Conservation (phyloP, 2,888 invertebrate genomes). For the Netelia melanura region DNA sequence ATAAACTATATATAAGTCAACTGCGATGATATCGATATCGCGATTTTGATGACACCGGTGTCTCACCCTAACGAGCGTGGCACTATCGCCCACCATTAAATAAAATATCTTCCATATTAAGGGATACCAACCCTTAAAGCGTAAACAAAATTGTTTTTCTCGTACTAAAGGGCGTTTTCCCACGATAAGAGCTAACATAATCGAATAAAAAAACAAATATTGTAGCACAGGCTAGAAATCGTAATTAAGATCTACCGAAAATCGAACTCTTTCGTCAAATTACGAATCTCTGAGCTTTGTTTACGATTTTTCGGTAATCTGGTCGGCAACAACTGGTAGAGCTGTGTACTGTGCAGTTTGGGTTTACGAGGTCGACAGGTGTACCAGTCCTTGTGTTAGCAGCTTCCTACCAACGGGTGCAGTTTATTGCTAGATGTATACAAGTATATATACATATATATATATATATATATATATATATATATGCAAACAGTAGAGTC, state of each 20-base stretch:
- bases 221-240: no score
- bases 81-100: conserved; percentile 32
- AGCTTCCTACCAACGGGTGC: background rate
- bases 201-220: no score
- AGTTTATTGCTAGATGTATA: background rate
- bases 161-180: no score
- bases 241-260: no score
- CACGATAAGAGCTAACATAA: no score
- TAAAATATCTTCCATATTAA: no score
- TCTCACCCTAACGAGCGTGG: background rate
- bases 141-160: no score
- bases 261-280: no score
- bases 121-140: no score
- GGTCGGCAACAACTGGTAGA: conserved; percentile 21
- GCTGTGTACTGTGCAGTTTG: conserved; percentile 17
- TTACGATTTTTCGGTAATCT: conserved; percentile 64
- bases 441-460: no score
- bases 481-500: no score
- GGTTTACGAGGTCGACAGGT: conserved; percentile 55
- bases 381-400: conserved; percentile 10
- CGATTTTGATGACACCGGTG: conserved; percentile 27
- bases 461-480: no score
- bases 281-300: conserved; percentile 75
- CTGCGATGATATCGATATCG: background rate
- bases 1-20: background rate